These are phyloP conservation scores for Drosophila cardini DNA, from an alignment of 1,140 invertebrate genomes.

Conservation along the genomic window DNA sequence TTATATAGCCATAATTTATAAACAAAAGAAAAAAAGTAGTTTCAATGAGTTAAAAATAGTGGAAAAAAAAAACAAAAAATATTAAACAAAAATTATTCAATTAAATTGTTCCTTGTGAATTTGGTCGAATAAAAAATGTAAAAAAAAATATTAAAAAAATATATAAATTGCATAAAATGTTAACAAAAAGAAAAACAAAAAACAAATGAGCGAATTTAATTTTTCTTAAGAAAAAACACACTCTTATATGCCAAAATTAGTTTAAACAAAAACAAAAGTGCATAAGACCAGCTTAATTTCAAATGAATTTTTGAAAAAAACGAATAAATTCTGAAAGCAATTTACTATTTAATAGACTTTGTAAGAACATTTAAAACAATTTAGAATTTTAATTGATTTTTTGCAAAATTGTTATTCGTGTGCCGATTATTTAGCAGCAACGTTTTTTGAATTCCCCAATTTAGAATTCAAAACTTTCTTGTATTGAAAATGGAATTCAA, in stretches of 20 bases:
- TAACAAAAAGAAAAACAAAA: slow-evolving; percentile 51
- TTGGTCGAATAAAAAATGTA: slow-evolving; percentile 22
- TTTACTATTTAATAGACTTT: slow-evolving; percentile 78
- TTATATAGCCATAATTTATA: slow-evolving; percentile 34
- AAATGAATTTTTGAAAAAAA: slow-evolving; percentile 29
- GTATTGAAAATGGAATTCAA: slow-evolving; percentile 11
- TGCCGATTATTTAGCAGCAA: slow-evolving; percentile 26
- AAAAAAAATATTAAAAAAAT: slow-evolving; percentile 39
- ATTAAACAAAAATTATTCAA: slow-evolving; percentile 36
- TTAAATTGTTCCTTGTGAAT: slow-evolving; percentile 40
- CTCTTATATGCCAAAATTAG: slow-evolving; percentile 53
- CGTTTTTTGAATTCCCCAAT: slow-evolving; percentile 21
- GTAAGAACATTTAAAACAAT: slow-evolving; percentile 31
- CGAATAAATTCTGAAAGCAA: slow-evolving; percentile 65
- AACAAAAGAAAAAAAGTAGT: slow-evolving; percentile 9
- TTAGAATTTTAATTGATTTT: slow-evolving; percentile 34
- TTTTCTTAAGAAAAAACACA: slow-evolving; percentile 57
- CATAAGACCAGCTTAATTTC: slow-evolving; percentile 36
- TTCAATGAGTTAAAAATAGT: slow-evolving; percentile 22
- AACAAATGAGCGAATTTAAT: slow-evolving; percentile 77
- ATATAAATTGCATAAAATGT: slow-evolving; percentile 56
- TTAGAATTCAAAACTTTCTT: background rate
- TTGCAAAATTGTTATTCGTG: slow-evolving; percentile 43
- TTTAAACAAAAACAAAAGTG: slow-evolving; percentile 12
- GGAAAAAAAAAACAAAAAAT: slow-evolving; percentile 22